A percentile compares a stretch with the other conserved stretches of the same genome.
Evolutionary conservation across 2,797 vertebrate species (phyloP).

Genomic region (Liasis olivaceus): DNA sequence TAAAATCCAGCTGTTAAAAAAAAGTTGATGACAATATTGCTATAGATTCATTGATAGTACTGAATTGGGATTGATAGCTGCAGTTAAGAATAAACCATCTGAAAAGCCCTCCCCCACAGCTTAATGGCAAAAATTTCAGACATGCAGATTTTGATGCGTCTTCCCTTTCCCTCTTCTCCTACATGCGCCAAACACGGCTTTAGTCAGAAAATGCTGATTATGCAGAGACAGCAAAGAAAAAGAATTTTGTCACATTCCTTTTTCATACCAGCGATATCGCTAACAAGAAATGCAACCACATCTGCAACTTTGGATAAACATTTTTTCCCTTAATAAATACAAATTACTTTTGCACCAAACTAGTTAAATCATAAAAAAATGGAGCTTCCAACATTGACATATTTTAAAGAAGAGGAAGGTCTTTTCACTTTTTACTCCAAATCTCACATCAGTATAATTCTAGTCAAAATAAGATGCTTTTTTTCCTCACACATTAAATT

Average conservation of each 20-base stretch:
- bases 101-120: not conserved
- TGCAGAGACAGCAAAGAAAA: slow-evolving; percentile 10
- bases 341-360: not conserved
- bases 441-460: not conserved
- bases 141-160: not conserved
- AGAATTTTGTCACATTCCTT: not conserved
- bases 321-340: not conserved
- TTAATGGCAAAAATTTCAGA: not conserved
- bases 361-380: not conserved
- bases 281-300: slow-evolving; percentile 16
- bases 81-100: not conserved
- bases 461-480: slow-evolving; percentile 30
- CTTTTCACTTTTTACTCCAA: not conserved
- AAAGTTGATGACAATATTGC: not conserved
- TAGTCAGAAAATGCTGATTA: slow-evolving; percentile 13
- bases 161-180: not conserved
- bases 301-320: slow-evolving; percentile 9
- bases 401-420: not conserved
- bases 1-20: not conserved
- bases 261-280: slow-evolving; percentile 29
- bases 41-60: not conserved
- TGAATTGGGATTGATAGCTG: not conserved
- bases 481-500: fast-evolving
- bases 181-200: not conserved
- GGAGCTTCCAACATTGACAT: not conserved